Conservation (phyloP, 1,140 invertebrate genomes). For the Micrasema minimum region DNA sequence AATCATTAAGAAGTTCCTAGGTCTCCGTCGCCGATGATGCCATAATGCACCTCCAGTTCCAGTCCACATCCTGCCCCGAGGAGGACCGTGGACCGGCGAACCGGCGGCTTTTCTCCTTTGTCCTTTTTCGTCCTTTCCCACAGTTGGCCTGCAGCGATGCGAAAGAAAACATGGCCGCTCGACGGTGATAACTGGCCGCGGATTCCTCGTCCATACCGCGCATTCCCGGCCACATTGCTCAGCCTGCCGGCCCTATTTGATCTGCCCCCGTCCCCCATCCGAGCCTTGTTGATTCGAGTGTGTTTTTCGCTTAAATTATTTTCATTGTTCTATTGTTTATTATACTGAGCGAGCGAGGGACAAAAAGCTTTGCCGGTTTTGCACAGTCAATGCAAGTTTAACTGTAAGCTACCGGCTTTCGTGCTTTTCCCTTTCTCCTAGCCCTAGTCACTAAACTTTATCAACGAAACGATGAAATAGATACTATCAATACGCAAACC, state of each 20-base stretch:
- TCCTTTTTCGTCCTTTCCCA: slow-evolving; percentile 45
- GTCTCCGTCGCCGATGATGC: too few species aligned
- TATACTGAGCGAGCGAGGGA: slow-evolving; percentile 16
- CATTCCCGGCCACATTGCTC: slow-evolving; percentile 50
- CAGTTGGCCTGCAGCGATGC: slow-evolving; percentile 4
- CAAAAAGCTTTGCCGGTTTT: slow-evolving; percentile 28
- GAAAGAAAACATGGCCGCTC: slow-evolving; percentile 12
- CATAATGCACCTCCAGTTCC: background rate
- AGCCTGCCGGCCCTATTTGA: slow-evolving; percentile 48
- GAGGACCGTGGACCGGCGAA: slow-evolving; percentile 5
- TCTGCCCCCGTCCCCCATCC: slow-evolving; percentile 23
- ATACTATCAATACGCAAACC: too few species aligned
- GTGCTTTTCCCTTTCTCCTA: too few species aligned
- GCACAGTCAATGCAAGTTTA: too few species aligned
- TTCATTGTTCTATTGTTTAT: slow-evolving; percentile 54
- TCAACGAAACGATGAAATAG: too few species aligned
- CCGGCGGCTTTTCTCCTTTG: slow-evolving; percentile 34
- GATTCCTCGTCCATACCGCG: slow-evolving; percentile 47
- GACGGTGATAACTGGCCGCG: slow-evolving; percentile 43
- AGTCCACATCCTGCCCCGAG: slow-evolving; percentile 8
- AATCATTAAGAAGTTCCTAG: too few species aligned
- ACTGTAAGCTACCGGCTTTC: background rate
- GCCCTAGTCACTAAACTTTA: too few species aligned
- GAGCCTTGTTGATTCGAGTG: slow-evolving; percentile 37
- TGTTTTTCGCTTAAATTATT: slow-evolving; percentile 53